A percentile compares a stretch with the other conserved stretches of the same genome.
Evolutionary conservation across 2,888 invertebrate species (phyloP).

Genomic region (Gerris lacustris): DNA sequence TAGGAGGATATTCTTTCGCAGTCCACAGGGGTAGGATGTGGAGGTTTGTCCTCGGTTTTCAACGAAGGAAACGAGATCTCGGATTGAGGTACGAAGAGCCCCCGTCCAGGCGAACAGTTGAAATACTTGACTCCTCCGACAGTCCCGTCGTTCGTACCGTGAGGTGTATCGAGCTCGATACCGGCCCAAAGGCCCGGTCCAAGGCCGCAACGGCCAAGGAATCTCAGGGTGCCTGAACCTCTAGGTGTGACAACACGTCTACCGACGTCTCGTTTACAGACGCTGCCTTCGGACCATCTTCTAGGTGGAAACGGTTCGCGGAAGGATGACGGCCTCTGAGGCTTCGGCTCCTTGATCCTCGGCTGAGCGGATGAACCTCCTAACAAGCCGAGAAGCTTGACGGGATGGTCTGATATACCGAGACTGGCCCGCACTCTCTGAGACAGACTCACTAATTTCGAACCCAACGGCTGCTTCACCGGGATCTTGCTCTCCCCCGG

Average conservation of each 20-base stretch:
- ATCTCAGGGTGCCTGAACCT: slow-evolving; percentile 43
- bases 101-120: slow-evolving; percentile 45
- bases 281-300: slow-evolving; percentile 11
- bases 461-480: slow-evolving; percentile 25
- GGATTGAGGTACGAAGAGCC: slow-evolving; percentile 49
- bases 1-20: slow-evolving; percentile 34
- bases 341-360: slow-evolving; percentile 12
- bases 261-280: slow-evolving; percentile 33
- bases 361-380: slow-evolving; percentile 18
- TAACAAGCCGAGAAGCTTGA: slow-evolving; percentile 23
- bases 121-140: slow-evolving; percentile 52
- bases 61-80: slow-evolving; percentile 38
- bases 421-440: slow-evolving; percentile 32
- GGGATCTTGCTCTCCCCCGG: slow-evolving; percentile 33
- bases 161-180: slow-evolving; percentile 45
- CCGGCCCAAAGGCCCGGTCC: slow-evolving; percentile 52
- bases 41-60: slow-evolving; percentile 38
- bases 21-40: slow-evolving; percentile 39
- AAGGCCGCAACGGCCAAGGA: slow-evolving; percentile 45
- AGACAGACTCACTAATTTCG: slow-evolving; percentile 30
- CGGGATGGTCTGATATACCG: slow-evolving; percentile 22
- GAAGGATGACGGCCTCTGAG: slow-evolving; percentile 25
- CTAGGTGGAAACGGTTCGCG: slow-evolving; percentile 25
- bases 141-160: slow-evolving; percentile 51
- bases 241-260: slow-evolving; percentile 39